A percentile compares a stretch with the other conserved stretches of the same genome.
phyloP scores from a whole-genome alignment of 1,140 invertebrate genomes.

The Anagrus nilaparvatae region DNA sequence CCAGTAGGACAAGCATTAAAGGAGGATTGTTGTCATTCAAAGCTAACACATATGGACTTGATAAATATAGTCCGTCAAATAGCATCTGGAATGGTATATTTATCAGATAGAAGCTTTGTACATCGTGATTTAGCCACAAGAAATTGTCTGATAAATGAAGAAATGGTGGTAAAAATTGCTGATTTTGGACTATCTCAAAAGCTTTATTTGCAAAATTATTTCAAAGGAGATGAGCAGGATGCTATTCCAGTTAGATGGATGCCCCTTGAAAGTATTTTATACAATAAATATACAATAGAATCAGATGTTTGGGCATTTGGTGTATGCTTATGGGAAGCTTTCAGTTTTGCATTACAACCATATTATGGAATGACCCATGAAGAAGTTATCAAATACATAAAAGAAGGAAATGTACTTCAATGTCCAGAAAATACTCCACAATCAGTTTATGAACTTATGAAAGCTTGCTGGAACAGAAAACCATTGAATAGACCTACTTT shows the following conservation, averaged over 20 bases:
- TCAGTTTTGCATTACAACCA: slow-evolving; percentile 85
- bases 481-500: slow-evolving; percentile 77
- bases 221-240: slow-evolving; percentile 87
- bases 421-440: slow-evolving; percentile 83
- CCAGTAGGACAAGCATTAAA: slow-evolving; percentile 49
- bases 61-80: slow-evolving; percentile 76
- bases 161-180: slow-evolving; percentile 92
- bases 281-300: slow-evolving; percentile 88
- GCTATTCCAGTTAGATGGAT: slow-evolving; percentile 92
- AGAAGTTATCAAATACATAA: slow-evolving; percentile 86
- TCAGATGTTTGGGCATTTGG: slow-evolving; percentile 93
- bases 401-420: slow-evolving; percentile 78
- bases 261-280: slow-evolving; percentile 88
- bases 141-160: slow-evolving; percentile 90
- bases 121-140: slow-evolving; percentile 91
- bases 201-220: slow-evolving; percentile 85
- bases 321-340: slow-evolving; percentile 89
- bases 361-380: slow-evolving; percentile 93
- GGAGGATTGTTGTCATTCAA: slow-evolving; percentile 38
- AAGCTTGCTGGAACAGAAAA: slow-evolving; percentile 82
- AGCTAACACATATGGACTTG: slow-evolving; percentile 67
- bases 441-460: slow-evolving; percentile 90
- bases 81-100: slow-evolving; percentile 88
- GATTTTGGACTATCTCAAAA: slow-evolving; percentile 91
- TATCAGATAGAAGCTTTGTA: slow-evolving; percentile 90